phyloP scores from a whole-genome alignment of 30 jellyfish, hydroid and myxozoan species.

The Turritopsis rubra region DNA sequence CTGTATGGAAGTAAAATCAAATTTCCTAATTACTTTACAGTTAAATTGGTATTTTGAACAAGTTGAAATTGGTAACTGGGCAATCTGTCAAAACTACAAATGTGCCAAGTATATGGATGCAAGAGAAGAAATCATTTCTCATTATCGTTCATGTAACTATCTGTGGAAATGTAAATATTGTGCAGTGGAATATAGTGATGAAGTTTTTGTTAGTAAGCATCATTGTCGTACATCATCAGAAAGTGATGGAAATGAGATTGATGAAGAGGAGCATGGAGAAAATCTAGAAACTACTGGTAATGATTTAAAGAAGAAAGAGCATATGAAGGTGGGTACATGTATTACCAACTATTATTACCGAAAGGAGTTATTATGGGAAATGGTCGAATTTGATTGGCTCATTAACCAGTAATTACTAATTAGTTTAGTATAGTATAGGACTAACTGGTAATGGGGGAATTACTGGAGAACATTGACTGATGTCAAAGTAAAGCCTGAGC shows the following conservation, averaged over 20 bases:
- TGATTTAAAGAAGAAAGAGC: background rate
- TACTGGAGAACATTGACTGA: background rate
- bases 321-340: background rate
- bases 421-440: too few relatives aligned
- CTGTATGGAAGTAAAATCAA: background rate
- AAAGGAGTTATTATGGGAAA: too few relatives aligned
- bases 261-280: background rate
- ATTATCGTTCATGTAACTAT: slow-evolving; percentile 26
- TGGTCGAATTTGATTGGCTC: too few relatives aligned
- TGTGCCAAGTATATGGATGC: slow-evolving; percentile 41
- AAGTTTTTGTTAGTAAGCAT: slow-evolving; percentile 22
- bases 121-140: slow-evolving; percentile 21
- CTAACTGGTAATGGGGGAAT: background rate
- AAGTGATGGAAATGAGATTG: slow-evolving; percentile 8
- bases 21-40: background rate
- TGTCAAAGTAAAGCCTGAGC: too few relatives aligned
- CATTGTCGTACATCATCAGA: slow-evolving; percentile 24
- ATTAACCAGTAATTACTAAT: too few relatives aligned
- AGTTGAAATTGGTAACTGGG: slow-evolving; percentile 39
- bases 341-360: too few relatives aligned
- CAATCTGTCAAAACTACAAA: slow-evolving; percentile 39
- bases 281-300: background rate
- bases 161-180: slow-evolving; percentile 44
- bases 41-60: slow-evolving; percentile 35
- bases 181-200: slow-evolving; percentile 20